Evolutionary conservation across 2,888 invertebrate species (phyloP), one percentile per base, ranked within the genome.

Genomic region (Euclidia mi): DNA sequence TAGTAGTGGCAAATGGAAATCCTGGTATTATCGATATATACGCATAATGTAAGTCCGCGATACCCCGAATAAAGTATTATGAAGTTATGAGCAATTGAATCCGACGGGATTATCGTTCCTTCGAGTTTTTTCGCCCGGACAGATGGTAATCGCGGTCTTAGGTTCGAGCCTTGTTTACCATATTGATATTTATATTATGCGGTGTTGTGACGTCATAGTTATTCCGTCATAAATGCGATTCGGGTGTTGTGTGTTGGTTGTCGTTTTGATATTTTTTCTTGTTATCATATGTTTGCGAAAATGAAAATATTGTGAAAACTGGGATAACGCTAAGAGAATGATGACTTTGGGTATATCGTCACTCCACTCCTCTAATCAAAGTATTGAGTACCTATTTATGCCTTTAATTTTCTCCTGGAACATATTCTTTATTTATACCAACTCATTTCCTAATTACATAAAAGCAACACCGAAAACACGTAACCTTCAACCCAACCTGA

Each of bases 71-170:
- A 77, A 63, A 76, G 58, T 77, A 74, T 71, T 74, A 72, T 74
- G 61, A 66, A 80, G 63, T 77, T 78, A 74, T 72, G 76, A 78
- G 62, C 76, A 58, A 74, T 78, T 72, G 69, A 80, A 78, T 74
- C 59, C 55, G 56, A 53, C 62, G 43, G 69, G 76, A 78, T 70
- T 78, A 76, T 78, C 70, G 67, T 71, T 71, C 67, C 51, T 50
- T 63, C 52, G 65, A 57, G 35, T 40, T 50, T 61, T 61, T 68
- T 63, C 59, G 63, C 44, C 37, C 45, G 52, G 55, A 61, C 63
- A 71, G 65, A 79, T 79, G 71, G 79, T 75, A 70, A 78, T 76
- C 75, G 53, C 6, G 45, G 61, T 41, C 52, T 74, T 67, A 72
- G 58, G 59, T 58, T 63, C 59, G 31, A 48, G 20, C 48, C 51